A percentile compares a stretch with the other conserved stretches of the same genome.
Evolutionary conservation across 2,113 vertebrate species (phyloP).

Genomic region (Eclectus roratus): DNA sequence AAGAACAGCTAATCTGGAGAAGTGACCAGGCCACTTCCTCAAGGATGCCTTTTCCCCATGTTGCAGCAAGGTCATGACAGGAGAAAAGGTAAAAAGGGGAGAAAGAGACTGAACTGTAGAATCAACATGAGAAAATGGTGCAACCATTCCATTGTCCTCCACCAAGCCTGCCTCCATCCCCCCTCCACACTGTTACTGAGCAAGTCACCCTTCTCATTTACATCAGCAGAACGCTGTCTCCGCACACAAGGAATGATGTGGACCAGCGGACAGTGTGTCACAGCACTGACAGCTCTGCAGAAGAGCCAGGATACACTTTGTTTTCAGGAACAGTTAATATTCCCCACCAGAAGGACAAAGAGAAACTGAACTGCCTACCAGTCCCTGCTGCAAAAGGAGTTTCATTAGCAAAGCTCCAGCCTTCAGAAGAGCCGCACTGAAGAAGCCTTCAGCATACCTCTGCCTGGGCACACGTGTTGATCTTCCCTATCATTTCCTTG

Average conservation of each 20-base stretch:
- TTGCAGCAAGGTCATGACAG: neutral
- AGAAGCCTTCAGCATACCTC: neutral
- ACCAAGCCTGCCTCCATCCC: neutral
- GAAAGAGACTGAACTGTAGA: neutral
- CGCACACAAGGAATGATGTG: neutral
- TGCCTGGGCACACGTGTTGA: neutral
- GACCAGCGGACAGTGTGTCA: neutral
- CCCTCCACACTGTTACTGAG: neutral
- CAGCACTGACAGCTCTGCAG: neutral
- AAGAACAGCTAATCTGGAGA: neutral
- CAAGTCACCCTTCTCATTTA: neutral
- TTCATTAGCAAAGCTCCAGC: conserved; percentile 53
- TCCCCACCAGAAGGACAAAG: conserved; percentile 8
- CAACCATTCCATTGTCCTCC: neutral
- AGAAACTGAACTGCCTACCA: neutral
- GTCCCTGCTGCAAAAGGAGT: conserved; percentile 27
- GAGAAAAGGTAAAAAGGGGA: neutral
- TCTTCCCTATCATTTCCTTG: conserved; percentile 1
- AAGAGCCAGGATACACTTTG: neutral
- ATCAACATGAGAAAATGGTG: neutral
- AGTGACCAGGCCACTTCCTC: neutral
- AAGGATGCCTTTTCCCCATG: neutral
- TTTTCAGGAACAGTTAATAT: neutral
- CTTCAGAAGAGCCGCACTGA: neutral
- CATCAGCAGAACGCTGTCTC: neutral